Conservation (phyloP, 1,140 invertebrate genomes). For the Vollenhovia emeryi region DNA sequence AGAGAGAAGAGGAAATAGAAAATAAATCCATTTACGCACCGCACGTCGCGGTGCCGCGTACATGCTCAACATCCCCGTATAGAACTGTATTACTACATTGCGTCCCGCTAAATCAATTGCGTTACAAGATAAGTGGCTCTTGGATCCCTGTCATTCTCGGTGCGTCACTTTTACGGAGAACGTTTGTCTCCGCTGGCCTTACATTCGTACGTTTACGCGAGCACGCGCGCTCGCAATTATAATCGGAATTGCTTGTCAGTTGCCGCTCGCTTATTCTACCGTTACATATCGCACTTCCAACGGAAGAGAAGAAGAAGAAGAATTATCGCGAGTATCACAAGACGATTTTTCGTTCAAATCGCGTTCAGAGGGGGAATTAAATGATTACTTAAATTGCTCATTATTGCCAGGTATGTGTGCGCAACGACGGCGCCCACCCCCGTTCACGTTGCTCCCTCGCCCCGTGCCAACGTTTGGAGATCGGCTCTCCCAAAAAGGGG, state of each 20-base stretch:
- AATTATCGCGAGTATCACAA: background rate
- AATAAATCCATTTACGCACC: background rate
- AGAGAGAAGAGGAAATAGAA: conserved; percentile 1
- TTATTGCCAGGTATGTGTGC: background rate
- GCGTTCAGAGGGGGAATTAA: background rate
- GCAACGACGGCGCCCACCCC: background rate
- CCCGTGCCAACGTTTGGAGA: background rate
- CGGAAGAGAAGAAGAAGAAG: background rate
- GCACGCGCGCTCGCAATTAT: background rate
- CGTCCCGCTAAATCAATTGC: background rate
- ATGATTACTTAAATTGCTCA: background rate
- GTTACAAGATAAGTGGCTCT: background rate
- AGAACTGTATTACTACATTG: background rate
- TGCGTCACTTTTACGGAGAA: conserved; percentile 4
- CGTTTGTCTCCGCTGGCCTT: background rate
- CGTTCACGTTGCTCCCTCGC: background rate
- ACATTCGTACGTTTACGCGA: conserved; percentile 13
- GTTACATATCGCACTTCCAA: conserved; percentile 36
- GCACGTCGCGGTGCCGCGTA: background rate
- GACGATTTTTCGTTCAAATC: background rate
- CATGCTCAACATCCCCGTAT: background rate
- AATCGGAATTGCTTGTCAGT: conserved; percentile 3
- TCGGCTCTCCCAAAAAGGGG: background rate
- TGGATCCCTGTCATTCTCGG: background rate
- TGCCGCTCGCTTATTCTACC: conserved; percentile 9